A percentile compares a stretch with the other conserved stretches of the same genome.
Evolutionary conservation across 2,113 vertebrate genomes (phyloP).

Genomic region (Cinclus cinclus): DNA sequence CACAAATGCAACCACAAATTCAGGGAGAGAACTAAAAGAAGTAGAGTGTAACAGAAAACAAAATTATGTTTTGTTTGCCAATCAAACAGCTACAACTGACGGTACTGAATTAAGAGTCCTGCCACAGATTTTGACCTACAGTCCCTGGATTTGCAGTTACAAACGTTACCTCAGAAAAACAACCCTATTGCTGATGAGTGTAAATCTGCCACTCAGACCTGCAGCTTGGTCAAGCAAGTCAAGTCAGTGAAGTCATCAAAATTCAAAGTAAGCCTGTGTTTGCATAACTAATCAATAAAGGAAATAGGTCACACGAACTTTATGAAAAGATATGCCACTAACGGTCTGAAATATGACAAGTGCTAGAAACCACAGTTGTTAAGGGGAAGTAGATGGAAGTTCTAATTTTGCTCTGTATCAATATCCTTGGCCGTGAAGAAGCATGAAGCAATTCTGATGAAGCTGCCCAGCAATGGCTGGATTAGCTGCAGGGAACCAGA

Average conservation of each 20-base stretch:
- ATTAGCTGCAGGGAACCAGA: neutral
- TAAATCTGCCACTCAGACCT: neutral
- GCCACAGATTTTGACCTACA: neutral
- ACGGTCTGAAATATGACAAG: rapidly evolving
- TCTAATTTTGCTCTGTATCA: neutral
- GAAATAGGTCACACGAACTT: neutral
- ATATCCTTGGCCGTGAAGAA: neutral
- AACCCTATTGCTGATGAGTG: neutral
- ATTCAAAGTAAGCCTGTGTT: neutral
- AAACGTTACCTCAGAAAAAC: neutral
- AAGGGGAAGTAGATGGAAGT: neutral
- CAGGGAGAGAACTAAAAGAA: neutral
- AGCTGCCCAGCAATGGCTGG: neutral
- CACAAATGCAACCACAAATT: neutral
- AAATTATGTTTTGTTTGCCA: neutral
- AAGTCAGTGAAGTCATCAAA: neutral
- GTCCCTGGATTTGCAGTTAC: neutral
- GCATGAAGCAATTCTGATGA: rapidly evolving
- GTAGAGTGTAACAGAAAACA: neutral
- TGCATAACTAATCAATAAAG: neutral
- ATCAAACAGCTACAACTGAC: neutral
- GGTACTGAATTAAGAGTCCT: neutral
- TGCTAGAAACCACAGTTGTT: neutral
- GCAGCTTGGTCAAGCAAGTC: neutral
- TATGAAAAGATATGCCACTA: neutral